Percentiles rank a stretch among this genome's conserved stretches.
phyloP scores from a whole-genome alignment of 2,888 invertebrate species.

The Callinectes sapidus region DNA sequence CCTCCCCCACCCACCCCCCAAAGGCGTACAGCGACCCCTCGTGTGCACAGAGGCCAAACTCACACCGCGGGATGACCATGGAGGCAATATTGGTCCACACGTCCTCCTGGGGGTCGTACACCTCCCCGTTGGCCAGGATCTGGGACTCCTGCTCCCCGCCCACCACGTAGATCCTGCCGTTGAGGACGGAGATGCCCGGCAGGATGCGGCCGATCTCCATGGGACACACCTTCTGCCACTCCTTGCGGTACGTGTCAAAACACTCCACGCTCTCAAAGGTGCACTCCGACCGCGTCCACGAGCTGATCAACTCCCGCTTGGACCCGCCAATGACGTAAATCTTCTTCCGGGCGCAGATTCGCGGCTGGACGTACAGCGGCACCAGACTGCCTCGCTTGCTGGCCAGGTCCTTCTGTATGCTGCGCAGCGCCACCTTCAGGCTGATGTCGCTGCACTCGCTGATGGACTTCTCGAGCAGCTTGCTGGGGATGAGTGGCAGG shows the following conservation, averaged over 20 bases:
- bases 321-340: slow-evolving; percentile 93
- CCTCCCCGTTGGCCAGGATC: slow-evolving; percentile 90
- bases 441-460: slow-evolving; percentile 88
- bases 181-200: slow-evolving; percentile 89
- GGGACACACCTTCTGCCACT: slow-evolving; percentile 88
- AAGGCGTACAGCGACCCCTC: slow-evolving; percentile 90
- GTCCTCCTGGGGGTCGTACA: slow-evolving; percentile 78
- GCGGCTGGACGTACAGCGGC: slow-evolving; percentile 82
- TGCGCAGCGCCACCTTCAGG: slow-evolving; percentile 85
- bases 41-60: slow-evolving; percentile 90
- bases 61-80: slow-evolving; percentile 90
- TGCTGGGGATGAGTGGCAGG: slow-evolving; percentile 88
- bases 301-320: slow-evolving; percentile 83
- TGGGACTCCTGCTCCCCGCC: slow-evolving; percentile 94
- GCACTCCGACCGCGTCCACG: slow-evolving; percentile 86
- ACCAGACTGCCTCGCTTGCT: slow-evolving; percentile 87
- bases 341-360: slow-evolving; percentile 89
- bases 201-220: slow-evolving; percentile 91
- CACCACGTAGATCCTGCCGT: slow-evolving; percentile 91
- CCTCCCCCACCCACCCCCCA: slow-evolving; percentile 95
- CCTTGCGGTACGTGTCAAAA: slow-evolving; percentile 86
- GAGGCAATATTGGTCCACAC: slow-evolving; percentile 80
- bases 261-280: slow-evolving; percentile 89
- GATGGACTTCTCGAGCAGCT: slow-evolving; percentile 86
- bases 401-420: slow-evolving; percentile 82